These are phyloP conservation scores for Dromiciops gliroides DNA, from an alignment of 2,113 vertebrate genomes.

Conservation along the genomic window DNA sequence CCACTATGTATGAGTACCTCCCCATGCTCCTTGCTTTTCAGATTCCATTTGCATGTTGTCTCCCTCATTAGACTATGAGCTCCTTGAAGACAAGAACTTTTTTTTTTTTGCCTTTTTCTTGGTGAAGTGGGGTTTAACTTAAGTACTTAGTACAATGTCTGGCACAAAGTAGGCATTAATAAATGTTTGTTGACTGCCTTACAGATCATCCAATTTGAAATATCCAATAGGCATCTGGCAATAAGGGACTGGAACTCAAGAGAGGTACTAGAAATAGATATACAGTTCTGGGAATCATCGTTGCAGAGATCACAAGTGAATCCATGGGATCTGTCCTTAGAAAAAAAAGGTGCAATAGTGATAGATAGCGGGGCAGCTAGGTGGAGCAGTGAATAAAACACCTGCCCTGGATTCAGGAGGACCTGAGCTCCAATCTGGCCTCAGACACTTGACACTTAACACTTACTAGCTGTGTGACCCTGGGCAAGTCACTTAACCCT, in stretches of 20 bases:
- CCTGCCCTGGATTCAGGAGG: too few relatives aligned
- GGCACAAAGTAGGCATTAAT: background rate
- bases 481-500: too few relatives aligned
- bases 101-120: background rate
- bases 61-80: background rate
- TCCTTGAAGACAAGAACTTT: background rate
- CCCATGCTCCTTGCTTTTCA: background rate
- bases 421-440: too few relatives aligned
- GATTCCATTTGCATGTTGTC: background rate
- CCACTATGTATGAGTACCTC: background rate
- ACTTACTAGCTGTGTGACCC: too few relatives aligned
- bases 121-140: too few relatives aligned
- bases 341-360: too few relatives aligned
- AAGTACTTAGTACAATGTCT: background rate
- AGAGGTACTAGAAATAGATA: too few relatives aligned
- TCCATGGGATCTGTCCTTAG: background rate
- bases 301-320: background rate
- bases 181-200: background rate
- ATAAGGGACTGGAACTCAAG: too few relatives aligned
- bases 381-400: too few relatives aligned
- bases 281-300: too few relatives aligned
- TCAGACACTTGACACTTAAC: too few relatives aligned
- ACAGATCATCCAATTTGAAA: background rate
- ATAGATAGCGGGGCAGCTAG: too few relatives aligned
- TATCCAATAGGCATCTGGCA: background rate